Percentiles rank a stretch among this genome's conserved stretches.
Evolutionary conservation across 2,113 vertebrate species (phyloP).

Genomic region (Micromys minutus): DNA sequence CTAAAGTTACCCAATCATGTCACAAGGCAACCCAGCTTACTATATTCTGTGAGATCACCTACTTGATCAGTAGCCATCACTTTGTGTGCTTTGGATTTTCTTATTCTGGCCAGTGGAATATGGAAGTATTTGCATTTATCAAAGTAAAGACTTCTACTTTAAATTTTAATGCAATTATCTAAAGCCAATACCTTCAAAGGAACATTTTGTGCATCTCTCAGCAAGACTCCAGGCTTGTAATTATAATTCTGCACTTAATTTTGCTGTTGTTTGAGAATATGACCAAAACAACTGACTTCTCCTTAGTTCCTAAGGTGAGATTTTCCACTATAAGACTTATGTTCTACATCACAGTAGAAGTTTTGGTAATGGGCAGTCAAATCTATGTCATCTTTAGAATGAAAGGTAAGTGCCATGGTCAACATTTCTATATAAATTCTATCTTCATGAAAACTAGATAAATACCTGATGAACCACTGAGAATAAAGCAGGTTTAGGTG

Average conservation of each 20-base stretch:
- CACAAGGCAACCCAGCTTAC: not conserved
- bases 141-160: not conserved
- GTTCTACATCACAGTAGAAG: not conserved
- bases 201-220: conserved; percentile 9
- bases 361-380: not conserved
- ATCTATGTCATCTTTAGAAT: not conserved
- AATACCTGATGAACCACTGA: not conserved
- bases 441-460: not conserved
- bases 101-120: not conserved
- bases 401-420: not conserved
- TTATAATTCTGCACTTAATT: conserved; percentile 28
- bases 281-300: conserved; percentile 56
- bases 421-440: not conserved
- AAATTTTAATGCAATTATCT: not conserved
- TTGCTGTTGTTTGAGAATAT: conserved; percentile 21
- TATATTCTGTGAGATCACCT: not conserved
- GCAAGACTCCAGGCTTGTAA: conserved; percentile 31
- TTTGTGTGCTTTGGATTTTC: not conserved
- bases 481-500: not conserved
- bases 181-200: not conserved
- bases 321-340: not conserved
- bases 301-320: not conserved
- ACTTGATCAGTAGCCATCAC: accelerated
- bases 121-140: not conserved
- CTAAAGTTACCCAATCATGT: not conserved